Conservation (phyloP, 2,797 vertebrate genomes). For the Halcyon chelicuti region DNA sequence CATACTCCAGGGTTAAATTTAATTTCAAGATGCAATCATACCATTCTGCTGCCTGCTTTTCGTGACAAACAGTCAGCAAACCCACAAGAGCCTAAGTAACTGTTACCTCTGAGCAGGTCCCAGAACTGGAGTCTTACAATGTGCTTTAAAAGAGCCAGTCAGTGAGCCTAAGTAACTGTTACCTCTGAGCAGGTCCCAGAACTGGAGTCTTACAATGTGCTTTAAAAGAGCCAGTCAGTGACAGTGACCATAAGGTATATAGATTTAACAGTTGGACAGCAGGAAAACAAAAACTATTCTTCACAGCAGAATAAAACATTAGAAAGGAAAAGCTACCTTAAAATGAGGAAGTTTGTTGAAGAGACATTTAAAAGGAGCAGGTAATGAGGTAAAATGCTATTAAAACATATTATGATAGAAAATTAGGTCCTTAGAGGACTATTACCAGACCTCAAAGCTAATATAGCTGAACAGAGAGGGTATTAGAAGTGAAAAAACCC, state of each 20-base stretch:
- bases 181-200: not conserved
- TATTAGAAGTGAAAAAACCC: accelerated
- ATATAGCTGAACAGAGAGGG: not conserved
- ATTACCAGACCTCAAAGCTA: not conserved
- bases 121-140: not conserved
- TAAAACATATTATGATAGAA: not conserved
- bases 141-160: too few species aligned
- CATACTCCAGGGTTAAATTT: not conserved
- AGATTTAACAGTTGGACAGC: not conserved
- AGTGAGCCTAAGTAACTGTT: not conserved
- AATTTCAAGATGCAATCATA: not conserved
- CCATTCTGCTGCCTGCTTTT: not conserved
- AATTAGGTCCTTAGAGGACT: not conserved
- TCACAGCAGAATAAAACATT: not conserved
- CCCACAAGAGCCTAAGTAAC: not conserved
- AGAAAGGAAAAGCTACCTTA: not conserved
- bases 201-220: not conserved
- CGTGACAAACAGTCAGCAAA: not conserved
- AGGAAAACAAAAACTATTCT: not conserved
- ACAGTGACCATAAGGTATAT: too few species aligned
- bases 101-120: not conserved
- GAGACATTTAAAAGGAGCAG: not conserved
- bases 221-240: too few species aligned
- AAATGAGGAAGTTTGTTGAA: not conserved
- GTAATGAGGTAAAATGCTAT: not conserved